Base-by-base conservation (phyloP, 2,888 invertebrate genomes). In the Microplitis manilae region DNA sequence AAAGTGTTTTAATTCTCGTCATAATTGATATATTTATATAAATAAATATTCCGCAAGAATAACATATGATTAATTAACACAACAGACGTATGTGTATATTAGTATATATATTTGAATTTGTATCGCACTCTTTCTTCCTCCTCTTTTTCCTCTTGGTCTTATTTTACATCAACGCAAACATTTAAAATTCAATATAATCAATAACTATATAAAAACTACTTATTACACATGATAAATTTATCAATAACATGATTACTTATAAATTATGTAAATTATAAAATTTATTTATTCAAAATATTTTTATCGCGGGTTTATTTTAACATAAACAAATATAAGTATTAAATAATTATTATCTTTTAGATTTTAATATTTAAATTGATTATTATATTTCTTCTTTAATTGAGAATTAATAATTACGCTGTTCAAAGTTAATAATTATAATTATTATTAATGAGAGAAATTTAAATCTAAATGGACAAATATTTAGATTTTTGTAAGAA, bases 1-100 rank as follows among this genome's bases (percentile, higher is more conserved):
- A 75, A 69, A 80, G 73, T 69, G 79, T 76, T 76, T 75, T 81
- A 73, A 80, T 75, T 75, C 79, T 77, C 60, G 79, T 78, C 81
- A 83, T 83, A 39, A 61, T 71, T 64, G 73, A 68, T 39, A 60
- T 15, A 7, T 20, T 68, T 67, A 41, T 8, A 59, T 60, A 70
- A 70, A 40, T n/a, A 76, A 75, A 59, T 30, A 30, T 30, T 30
- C 30, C 30, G 30, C 30, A 64, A 74, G 13, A 9, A 20, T 20
- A 20, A 65, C 40, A 73, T 75, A 75, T 79, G 50, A 50, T 50
- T 50, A 50, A 50, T 50, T 9, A 50, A 50, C 9, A 50, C 50
- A 50, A 50, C 73, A 75, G 71, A 30, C 30, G 30, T 30, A 30
- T 30, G 30, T 2, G 30, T 30, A 30, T 30, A 30, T 30, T 30